Base-by-base conservation (phyloP, 2,888 invertebrate species). In the Amphimallon solstitiale region DNA sequence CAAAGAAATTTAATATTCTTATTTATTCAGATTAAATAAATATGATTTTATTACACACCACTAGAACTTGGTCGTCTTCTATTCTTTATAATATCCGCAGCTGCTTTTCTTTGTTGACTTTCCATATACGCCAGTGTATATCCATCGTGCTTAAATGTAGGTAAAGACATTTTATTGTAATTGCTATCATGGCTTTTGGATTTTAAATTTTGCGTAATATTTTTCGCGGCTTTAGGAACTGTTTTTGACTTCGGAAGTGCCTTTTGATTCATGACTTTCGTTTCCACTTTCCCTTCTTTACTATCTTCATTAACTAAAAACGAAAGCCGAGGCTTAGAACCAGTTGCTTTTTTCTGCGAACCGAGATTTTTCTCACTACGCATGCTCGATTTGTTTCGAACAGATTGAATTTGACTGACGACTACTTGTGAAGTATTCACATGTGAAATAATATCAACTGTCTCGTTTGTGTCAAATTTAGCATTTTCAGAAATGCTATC, bases 71-170 rank as follows among this genome's bases (percentile, higher is more conserved):
- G 21, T 23, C 56, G 21, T 23, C 21, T 29, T 56, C 23, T 56
- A 23, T 29, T 56, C 15, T n/a, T 56, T 40, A 56, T 43, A 29
- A 56, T 43, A 15, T 56, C 56, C 7, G 14, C 21, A 43, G 46
- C 52, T 19, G 59, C 51, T 6, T 40, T 46, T 14, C 43, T 63
- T 63, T 43, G 45, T 35, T 64, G 46, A 19, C 46, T 68, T 52
- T 69, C 68, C 10, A 63, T 54, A 10, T 71, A 71, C 3, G 66
- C 71, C 63, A 68, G 45, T 1, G 68, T 68, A 37, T 69, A 71
- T 1, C 71, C 71, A 37, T 71, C 71, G 9, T 52, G 37, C 63
- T 68, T 68, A 62, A 71, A 71, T 1, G 62, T 35, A 7, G 68
- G 29, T 6, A 19, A 40, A 35, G 38, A 43, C 4, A 43, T 9